These are phyloP conservation scores for Aplocera efformata DNA, from an alignment of 2,888 invertebrate species.

Conservation along the genomic window DNA sequence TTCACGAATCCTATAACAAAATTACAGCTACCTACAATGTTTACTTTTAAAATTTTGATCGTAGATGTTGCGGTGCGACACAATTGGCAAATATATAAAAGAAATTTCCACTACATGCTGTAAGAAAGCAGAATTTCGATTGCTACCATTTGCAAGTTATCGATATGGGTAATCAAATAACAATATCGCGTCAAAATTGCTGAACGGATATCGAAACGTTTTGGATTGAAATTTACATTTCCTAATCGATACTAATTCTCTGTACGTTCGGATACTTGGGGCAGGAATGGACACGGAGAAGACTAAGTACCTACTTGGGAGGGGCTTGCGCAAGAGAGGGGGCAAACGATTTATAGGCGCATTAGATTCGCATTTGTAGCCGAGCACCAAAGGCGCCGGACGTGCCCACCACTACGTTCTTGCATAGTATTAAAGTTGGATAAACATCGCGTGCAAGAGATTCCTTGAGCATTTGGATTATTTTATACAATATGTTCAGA, in stretches of 20 bases:
- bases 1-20: too few relatives aligned
- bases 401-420: conserved; percentile 36
- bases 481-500: too few relatives aligned
- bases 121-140: background rate
- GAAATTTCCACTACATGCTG: too few relatives aligned
- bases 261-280: conserved; percentile 54
- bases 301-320: conserved; percentile 31
- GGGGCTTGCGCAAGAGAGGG: conserved; percentile 48
- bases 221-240: conserved; percentile 53
- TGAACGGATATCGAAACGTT: conserved; percentile 34
- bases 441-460: conserved; percentile 15
- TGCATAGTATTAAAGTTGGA: conserved; percentile 35
- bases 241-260: conserved; percentile 71
- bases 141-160: conserved; percentile 9
- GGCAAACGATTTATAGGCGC: conserved; percentile 59
- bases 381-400: conserved; percentile 33
- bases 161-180: conserved; percentile 26
- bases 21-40: too few relatives aligned
- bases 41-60: too few relatives aligned
- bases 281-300: conserved; percentile 24
- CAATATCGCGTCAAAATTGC: conserved; percentile 37
- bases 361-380: conserved; percentile 69
- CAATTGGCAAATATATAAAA: background rate
- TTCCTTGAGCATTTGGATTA: conserved; percentile 9
- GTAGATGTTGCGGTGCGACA: too few relatives aligned